Evolutionary conservation across 1,140 invertebrate genomes (phyloP).

Genomic region (Penaeus vannamei): DNA sequence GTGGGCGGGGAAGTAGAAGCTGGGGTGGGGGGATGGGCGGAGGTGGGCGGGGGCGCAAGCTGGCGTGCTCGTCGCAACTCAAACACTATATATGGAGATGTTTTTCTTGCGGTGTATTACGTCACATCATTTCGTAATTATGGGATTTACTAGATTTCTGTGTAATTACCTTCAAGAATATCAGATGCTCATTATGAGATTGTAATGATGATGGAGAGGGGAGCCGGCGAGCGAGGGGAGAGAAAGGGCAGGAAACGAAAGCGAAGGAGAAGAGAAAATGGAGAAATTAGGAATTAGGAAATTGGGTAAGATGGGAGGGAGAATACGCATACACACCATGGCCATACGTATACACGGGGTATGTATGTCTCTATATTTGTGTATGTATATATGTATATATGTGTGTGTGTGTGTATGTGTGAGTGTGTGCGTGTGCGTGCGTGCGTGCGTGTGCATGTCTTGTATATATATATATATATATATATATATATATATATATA

Average conservation of each 20-base stretch:
- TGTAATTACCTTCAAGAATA: slow-evolving; percentile 63
- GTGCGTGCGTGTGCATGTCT: too few species aligned
- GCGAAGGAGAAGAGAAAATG: slow-evolving; percentile 9
- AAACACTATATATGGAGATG: slow-evolving; percentile 52
- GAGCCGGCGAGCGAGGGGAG: background rate
- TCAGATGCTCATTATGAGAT: slow-evolving; percentile 63
- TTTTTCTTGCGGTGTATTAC: slow-evolving; percentile 63
- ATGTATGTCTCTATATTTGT: too few species aligned
- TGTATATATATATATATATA: too few species aligned
- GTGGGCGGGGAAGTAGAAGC: background rate
- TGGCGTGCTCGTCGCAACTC: slow-evolving; percentile 26
- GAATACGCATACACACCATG: background rate
- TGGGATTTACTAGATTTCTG: slow-evolving; percentile 59
- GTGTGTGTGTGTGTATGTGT: too few species aligned
- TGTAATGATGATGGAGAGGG: slow-evolving; percentile 61
- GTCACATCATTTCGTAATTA: slow-evolving; percentile 62
- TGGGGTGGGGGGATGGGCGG: background rate
- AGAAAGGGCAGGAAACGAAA: slow-evolving; percentile 13
- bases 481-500: too few species aligned
- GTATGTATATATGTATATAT: too few species aligned
- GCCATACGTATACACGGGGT: too few species aligned
- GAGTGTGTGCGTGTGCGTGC: too few species aligned
- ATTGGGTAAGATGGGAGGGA: background rate
- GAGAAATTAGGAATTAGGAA: background rate
- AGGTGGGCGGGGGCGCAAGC: background rate